phyloP scores from a whole-genome alignment of 2,113 vertebrate species.

The Bufo bufo region DNA sequence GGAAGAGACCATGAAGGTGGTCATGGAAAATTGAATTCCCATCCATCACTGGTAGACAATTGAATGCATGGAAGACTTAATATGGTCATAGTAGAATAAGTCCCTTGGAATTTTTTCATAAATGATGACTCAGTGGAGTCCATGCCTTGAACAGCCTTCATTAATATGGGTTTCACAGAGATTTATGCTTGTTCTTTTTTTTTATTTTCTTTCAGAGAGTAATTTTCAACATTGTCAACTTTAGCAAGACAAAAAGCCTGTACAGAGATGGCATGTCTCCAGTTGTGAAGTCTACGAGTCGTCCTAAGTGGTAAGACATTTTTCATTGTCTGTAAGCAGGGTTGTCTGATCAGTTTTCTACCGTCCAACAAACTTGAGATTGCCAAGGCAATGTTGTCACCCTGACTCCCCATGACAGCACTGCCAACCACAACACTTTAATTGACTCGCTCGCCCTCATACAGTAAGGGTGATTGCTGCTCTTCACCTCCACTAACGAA shows the following conservation, averaged over 20 bases:
- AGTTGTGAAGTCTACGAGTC: conserved; percentile 94
- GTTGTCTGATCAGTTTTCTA: not conserved
- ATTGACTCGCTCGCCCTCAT: no score
- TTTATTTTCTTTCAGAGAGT: conserved; percentile 83
- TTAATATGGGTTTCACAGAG: not conserved
- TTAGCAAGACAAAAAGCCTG: conserved; percentile 98
- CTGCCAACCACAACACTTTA: no score
- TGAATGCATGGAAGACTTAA: no score
- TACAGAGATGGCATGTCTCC: conserved; percentile 98
- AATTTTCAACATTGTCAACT: conserved; percentile 98
- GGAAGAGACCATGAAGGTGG: no score
- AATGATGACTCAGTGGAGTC: no score
- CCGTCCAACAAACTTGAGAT: not conserved
- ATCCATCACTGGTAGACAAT: no score
- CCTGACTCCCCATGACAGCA: no score
- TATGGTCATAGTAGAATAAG: no score
- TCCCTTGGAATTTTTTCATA: no score
- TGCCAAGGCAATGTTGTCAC: not conserved
- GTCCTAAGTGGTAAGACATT: conserved; percentile 88
- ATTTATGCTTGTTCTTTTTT: not conserved
- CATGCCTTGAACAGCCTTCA: not conserved
- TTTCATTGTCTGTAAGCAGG: not conserved
- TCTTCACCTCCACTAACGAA: no score
- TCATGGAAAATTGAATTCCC: no score
- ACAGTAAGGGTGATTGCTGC: no score